These are phyloP conservation scores for Hypena proboscidalis DNA, from an alignment of 2,888 invertebrate genomes.

Conservation along the genomic window DNA sequence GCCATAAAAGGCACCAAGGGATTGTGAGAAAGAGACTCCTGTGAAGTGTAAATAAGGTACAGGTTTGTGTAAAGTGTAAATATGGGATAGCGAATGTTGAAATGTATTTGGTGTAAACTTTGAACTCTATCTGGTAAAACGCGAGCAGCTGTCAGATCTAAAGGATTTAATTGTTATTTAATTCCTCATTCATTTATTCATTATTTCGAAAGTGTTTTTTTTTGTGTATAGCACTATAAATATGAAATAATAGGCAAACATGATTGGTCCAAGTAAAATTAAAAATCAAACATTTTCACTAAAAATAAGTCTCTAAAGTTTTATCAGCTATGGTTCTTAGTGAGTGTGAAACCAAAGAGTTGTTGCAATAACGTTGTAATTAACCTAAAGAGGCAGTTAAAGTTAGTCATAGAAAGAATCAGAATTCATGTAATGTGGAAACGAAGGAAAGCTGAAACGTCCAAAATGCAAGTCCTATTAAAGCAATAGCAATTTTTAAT, in stretches of 20 bases:
- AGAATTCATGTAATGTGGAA: slow-evolving; percentile 10
- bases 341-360: slow-evolving; percentile 78
- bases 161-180: neutral
- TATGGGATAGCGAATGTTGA: slow-evolving; percentile 51
- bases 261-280: too few species aligned
- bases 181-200: too few species aligned
- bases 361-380: slow-evolving; percentile 54
- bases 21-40: slow-evolving; percentile 62
- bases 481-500: slow-evolving; percentile 6
- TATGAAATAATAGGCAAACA: too few species aligned
- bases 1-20: slow-evolving; percentile 46
- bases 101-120: slow-evolving; percentile 51
- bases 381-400: slow-evolving; percentile 42
- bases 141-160: neutral
- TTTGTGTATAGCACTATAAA: neutral
- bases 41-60: slow-evolving; percentile 64
- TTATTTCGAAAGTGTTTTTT: too few species aligned
- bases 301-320: slow-evolving; percentile 4
- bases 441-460: neutral
- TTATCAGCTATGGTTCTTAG: slow-evolving; percentile 29
- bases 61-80: slow-evolving; percentile 68
- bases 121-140: slow-evolving; percentile 31
- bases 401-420: slow-evolving; percentile 25
- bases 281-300: neutral
- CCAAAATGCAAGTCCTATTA: slow-evolving; percentile 1